Base-by-base conservation (phyloP, 2,888 invertebrate species). In the Nipponacmea schrenckii region DNA sequence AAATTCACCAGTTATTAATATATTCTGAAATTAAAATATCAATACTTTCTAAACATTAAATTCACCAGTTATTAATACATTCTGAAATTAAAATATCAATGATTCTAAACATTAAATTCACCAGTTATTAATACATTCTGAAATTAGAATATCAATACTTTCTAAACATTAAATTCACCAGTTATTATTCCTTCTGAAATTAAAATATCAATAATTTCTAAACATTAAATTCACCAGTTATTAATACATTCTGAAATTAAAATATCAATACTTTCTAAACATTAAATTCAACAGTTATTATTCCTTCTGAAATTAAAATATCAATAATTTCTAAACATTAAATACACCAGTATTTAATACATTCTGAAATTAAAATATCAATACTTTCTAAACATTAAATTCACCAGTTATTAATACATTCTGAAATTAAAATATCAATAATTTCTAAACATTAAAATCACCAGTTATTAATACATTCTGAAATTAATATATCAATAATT, bases 151-250 rank as follows among this genome's bases (percentile, higher is more conserved):
- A n/a, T n/a, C n/a, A n/a, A n/a, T n/a, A n/a, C n/a, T n/a, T n/a
- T n/a, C n/a, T n/a, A n/a, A n/a, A n/a, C 83, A 70, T 84, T 84
- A 66, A 83, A 79, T 74, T 84, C 84, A 3, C 84, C 84, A 66
- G 80, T 70, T 27, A 84, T 72, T 62, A 83, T 65, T 0, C 78
- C 66, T 81, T 67, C 74, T 80, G 69, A 17, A 27, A 44, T n/a
- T n/a, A n/a, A 84, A 69, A 68, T 84, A 84, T n/a, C 70, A 62
- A 70, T 84, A 84, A 65, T 77, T 84, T n/a, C n/a, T n/a, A n/a
- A 17, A 80, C 83, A 70, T 84, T 84, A 66, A 83, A 79, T 74
- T 84, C 84, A 3, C 84, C 84, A 66, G 80, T 70, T 27, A 84
- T 72, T 62, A 83, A 66, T 0, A 79, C 66, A 62, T 81, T 67